These are phyloP conservation scores for Probosciger aterrimus DNA, from an alignment of 2,113 vertebrate genomes.

Conservation along the genomic window DNA sequence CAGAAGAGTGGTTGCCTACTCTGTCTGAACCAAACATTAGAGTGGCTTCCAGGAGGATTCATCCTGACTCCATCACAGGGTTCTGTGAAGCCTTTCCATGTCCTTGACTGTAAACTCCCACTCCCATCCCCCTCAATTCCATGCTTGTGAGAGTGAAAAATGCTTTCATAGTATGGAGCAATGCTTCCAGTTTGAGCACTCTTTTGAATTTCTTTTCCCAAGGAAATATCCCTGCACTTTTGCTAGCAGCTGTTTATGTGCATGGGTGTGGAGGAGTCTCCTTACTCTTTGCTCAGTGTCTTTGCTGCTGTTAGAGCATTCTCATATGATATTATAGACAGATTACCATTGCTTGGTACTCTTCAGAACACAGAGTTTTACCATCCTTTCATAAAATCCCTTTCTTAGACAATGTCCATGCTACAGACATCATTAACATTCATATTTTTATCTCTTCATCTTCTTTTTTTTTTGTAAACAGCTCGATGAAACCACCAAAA, in stretches of 20 bases:
- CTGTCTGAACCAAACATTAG: not conserved
- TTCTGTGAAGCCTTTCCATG: not conserved
- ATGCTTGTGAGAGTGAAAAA: not conserved
- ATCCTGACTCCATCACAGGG: not conserved
- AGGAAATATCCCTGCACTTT: not conserved
- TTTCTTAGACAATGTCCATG: not conserved
- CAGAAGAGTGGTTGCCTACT: not conserved
- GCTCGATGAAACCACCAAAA: not conserved
- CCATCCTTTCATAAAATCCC: not conserved
- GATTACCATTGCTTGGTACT: not conserved
- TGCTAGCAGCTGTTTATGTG: not conserved
- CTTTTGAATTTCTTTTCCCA: not conserved
- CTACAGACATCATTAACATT: not conserved
- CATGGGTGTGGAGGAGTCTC: not conserved
- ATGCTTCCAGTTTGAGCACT: not conserved
- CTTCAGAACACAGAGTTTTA: not conserved
- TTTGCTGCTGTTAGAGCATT: not conserved
- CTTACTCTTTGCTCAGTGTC: not conserved
- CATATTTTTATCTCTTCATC: not conserved
- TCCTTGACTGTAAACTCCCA: not conserved
- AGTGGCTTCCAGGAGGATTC: not conserved
- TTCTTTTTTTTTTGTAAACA: not conserved
- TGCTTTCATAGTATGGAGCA: fast-evolving
- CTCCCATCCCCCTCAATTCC: fast-evolving
- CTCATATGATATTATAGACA: not conserved